Evolutionary conservation across 2,888 invertebrate genomes (phyloP), one percentile per base, ranked within the genome.

Genomic region (Busseola fusca): DNA sequence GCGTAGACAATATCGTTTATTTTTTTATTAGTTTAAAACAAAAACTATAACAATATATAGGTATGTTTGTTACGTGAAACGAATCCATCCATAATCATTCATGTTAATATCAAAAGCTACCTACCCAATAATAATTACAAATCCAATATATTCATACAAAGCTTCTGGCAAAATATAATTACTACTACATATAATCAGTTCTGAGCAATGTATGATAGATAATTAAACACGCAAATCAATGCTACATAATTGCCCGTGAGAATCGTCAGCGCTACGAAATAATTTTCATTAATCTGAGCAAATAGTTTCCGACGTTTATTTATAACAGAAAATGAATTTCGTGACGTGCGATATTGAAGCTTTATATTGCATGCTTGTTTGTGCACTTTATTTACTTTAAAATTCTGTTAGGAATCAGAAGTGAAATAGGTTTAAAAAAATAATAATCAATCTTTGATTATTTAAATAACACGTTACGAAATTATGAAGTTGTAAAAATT

Each of bases 281-380:
- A 64, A 79, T 83, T 71, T 72, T 56, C 64, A 82, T 68, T 72
- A 75, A 84, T 82, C 76, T 45, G 40, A 30, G 73, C 65, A 78
- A 82, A 82, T 78, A 82, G 84, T 78, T 73, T 69, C 27, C 82
- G 78, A 56, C 76, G 79, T 84, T 82, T 78, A 79, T 84, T 75
- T 82, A 84, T 82, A 76, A 68, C 48, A 64, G 75, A 74, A 79
- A 84, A 79, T 82, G 74, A 52, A 76, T 64, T 84, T 60, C 81
- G 69, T 81, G 78, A 69, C 72, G 12, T 65, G 59, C 37, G 54
- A 69, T 56, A 64, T 69, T 58, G 42, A 63, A 57, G 34, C 50
- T 72, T 72, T 64, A 52, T 54, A 62, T 54, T 64, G 30, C 5
- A 34, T 34, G 34, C 34, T 34, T 34, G 34, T 34, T 34, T 34